Evolutionary conservation across 1,140 invertebrate species (phyloP).

Genomic region (Harpegnathos saltator): DNA sequence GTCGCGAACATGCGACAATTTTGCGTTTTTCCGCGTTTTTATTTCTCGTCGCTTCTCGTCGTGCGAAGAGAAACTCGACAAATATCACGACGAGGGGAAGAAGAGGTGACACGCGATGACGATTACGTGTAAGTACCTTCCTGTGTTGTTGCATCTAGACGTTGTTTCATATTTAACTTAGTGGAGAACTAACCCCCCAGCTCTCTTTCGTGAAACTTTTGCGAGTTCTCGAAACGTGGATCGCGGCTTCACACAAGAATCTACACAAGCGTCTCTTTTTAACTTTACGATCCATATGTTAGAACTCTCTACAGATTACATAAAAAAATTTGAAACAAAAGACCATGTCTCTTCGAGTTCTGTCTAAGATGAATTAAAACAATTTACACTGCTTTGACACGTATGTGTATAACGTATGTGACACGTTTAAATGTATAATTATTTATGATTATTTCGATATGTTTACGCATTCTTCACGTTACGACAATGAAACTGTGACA

Average conservation of each 20-base stretch:
- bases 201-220: neutral
- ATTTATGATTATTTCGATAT: too few relatives aligned
- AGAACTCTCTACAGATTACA: neutral
- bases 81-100: neutral
- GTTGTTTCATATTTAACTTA: slow-evolving; percentile 17
- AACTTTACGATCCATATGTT: neutral
- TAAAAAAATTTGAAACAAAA: neutral
- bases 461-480: too few relatives aligned
- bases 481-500: neutral
- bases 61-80: neutral
- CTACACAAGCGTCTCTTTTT: neutral
- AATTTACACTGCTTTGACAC: too few relatives aligned
- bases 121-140: slow-evolving; percentile 46
- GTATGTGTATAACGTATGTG: too few relatives aligned
- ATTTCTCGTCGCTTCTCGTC: neutral
- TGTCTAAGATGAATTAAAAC: neutral
- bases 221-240: neutral
- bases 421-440: too few relatives aligned
- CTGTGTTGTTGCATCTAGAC: neutral
- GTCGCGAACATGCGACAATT: slow-evolving; percentile 8
- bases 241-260: neutral
- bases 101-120: slow-evolving; percentile 2
- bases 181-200: neutral
- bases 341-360: neutral
- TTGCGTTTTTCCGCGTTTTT: neutral